Percentiles rank a stretch among this genome's conserved stretches.
Conservation (phyloP, 1,140 invertebrate genomes). For the Papilio polyxenes region DNA sequence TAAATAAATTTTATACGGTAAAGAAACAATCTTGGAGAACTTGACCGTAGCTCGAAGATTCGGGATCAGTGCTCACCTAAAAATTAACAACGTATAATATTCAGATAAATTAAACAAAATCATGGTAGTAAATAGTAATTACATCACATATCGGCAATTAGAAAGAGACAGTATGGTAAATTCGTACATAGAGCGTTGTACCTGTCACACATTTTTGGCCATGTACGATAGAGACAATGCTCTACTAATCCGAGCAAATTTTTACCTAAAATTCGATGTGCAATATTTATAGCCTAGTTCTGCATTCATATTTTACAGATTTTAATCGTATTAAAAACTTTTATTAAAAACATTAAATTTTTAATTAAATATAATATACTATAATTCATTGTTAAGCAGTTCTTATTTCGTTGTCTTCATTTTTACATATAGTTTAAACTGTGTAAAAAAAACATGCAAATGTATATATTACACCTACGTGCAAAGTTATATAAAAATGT, state of each 20-base stretch:
- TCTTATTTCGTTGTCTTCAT: background rate
- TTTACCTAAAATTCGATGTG: background rate
- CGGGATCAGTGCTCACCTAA: slow-evolving; percentile 37
- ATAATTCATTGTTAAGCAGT: background rate
- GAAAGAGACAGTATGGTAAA: background rate
- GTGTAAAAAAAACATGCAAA: background rate
- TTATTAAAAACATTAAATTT: background rate
- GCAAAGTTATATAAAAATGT: background rate
- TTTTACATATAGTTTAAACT: background rate
- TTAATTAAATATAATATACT: background rate
- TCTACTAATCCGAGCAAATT: too few species aligned
- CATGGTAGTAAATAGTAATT: background rate
- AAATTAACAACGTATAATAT: slow-evolving; percentile 33
- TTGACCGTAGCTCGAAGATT: slow-evolving; percentile 33
- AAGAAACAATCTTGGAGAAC: slow-evolving; percentile 32
- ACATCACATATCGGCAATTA: background rate
- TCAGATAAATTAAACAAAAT: background rate
- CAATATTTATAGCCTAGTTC: background rate
- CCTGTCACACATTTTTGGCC: too few species aligned
- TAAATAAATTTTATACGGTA: slow-evolving; percentile 46
- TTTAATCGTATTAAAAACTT: background rate
- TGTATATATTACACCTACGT: background rate
- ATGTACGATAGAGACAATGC: too few species aligned
- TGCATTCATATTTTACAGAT: background rate
- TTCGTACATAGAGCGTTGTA: background rate